Conservation (phyloP, 64 coral and sea anemone species). For the Porites lutea region DNA sequence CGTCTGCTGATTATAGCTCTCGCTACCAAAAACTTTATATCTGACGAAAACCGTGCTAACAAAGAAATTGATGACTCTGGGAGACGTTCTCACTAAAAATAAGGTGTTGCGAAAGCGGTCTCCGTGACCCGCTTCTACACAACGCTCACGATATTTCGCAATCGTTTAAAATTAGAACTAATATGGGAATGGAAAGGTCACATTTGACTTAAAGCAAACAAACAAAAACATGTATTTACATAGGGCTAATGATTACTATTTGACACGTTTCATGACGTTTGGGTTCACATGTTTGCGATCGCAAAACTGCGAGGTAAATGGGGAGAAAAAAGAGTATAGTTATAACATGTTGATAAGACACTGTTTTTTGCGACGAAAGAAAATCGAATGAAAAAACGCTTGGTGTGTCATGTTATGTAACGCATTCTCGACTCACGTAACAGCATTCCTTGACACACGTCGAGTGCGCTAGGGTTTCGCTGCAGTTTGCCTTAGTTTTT, state of each 20-base stretch:
- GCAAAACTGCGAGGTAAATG: neutral
- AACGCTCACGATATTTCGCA: neutral
- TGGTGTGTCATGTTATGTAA: neutral
- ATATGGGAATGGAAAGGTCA: neutral
- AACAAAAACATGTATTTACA: neutral
- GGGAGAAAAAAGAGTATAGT: neutral
- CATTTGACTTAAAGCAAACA: neutral
- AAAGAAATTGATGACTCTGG: neutral
- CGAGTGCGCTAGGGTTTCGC: neutral
- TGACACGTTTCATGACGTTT: neutral
- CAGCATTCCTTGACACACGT: neutral
- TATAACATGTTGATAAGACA: neutral
- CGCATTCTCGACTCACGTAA: neutral
- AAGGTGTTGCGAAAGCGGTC: neutral
- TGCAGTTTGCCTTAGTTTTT: conserved; percentile 1
- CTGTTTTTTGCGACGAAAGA: neutral
- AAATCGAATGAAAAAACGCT: neutral
- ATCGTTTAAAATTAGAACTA: conserved; percentile 2
- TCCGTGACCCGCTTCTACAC: neutral
- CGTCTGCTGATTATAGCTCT: neutral
- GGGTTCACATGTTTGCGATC: neutral
- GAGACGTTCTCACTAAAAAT: neutral
- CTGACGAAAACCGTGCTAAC: too few species aligned
- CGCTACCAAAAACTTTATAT: neutral
- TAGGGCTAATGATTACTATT: neutral